These are phyloP conservation scores for Ptychochromis oligacanthus DNA, from an alignment of 2,113 vertebrate genomes.

Conservation along the genomic window DNA sequence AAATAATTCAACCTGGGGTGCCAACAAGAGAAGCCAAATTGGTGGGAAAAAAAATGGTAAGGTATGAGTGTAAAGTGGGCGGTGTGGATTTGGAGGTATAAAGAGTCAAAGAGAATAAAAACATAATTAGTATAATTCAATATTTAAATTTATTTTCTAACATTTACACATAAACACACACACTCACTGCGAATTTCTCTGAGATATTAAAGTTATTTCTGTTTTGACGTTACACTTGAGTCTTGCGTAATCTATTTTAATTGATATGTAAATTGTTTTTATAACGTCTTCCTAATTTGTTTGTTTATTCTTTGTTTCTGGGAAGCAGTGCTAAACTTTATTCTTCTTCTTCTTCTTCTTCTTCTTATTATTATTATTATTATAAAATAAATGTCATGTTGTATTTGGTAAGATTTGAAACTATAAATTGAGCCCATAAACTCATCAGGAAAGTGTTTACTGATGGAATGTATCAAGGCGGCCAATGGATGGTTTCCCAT, in stretches of 20 bases:
- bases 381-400: too few species aligned
- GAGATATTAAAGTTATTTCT: slow-evolving; percentile 86
- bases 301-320: too few species aligned
- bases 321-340: too few species aligned
- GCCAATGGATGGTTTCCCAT: background rate
- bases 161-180: slow-evolving; percentile 26
- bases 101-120: slow-evolving; percentile 62
- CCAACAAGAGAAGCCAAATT: slow-evolving; percentile 38
- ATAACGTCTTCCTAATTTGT: too few species aligned
- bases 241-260: too few species aligned
- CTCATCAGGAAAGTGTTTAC: background rate
- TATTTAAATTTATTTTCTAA: slow-evolving; percentile 76
- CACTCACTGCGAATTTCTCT: slow-evolving; percentile 38
- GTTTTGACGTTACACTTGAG: too few species aligned
- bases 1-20: slow-evolving; percentile 43
- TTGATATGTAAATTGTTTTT: too few species aligned
- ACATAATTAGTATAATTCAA: slow-evolving; percentile 73
- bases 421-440: background rate
- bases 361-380: too few species aligned
- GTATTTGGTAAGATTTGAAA: background rate
- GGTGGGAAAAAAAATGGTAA: slow-evolving; percentile 30
- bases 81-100: slow-evolving; percentile 55
- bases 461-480: background rate
- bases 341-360: too few species aligned
- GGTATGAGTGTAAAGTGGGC: slow-evolving; percentile 57